Percentiles rank a stretch among this genome's conserved stretches.
phyloP scores from a whole-genome alignment of 1,140 invertebrate genomes.

The Carcinoscorpius rotundicauda region DNA sequence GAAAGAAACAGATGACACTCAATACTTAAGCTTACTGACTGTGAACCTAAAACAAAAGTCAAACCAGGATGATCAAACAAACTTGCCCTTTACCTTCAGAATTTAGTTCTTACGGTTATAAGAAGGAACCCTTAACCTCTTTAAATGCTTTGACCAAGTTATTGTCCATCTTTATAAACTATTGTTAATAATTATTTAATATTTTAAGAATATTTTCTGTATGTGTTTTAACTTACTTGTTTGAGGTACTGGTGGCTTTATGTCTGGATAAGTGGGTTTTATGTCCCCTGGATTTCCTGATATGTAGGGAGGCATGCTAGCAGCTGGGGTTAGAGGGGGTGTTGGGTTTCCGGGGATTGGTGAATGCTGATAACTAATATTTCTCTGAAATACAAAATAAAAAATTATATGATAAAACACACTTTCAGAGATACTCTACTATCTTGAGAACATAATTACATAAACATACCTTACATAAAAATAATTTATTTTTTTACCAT shows the following conservation, averaged over 20 bases:
- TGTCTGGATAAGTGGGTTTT: constrained; percentile 66
- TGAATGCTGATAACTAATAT: constrained; percentile 66
- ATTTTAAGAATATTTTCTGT: too few relatives aligned
- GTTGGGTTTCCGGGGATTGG: constrained; percentile 92
- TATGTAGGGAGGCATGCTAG: constrained; percentile 77
- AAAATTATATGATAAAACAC: constrained; percentile 6
- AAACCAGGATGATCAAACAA: too few relatives aligned
- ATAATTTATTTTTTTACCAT: constrained; percentile 1
- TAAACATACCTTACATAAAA: background rate
- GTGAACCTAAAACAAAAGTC: too few relatives aligned
- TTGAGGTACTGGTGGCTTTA: constrained; percentile 45
- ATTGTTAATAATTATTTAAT: constrained; percentile 19
- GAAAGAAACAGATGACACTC: too few relatives aligned
- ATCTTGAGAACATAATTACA: too few relatives aligned
- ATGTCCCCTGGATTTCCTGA: constrained; percentile 66
- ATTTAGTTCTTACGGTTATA: too few relatives aligned
- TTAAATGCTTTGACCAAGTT: too few relatives aligned
- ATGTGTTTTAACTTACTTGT: too few relatives aligned
- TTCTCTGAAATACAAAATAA: constrained; percentile 19
- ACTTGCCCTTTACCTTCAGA: too few relatives aligned
- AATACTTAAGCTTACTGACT: too few relatives aligned
- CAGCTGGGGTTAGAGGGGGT: constrained; percentile 73
- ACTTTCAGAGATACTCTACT: background rate
- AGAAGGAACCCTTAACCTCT: too few relatives aligned
- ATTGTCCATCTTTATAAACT: background rate